Conservation (phyloP, 2,113 vertebrate genomes). For the Thunnus maccoyii region DNA sequence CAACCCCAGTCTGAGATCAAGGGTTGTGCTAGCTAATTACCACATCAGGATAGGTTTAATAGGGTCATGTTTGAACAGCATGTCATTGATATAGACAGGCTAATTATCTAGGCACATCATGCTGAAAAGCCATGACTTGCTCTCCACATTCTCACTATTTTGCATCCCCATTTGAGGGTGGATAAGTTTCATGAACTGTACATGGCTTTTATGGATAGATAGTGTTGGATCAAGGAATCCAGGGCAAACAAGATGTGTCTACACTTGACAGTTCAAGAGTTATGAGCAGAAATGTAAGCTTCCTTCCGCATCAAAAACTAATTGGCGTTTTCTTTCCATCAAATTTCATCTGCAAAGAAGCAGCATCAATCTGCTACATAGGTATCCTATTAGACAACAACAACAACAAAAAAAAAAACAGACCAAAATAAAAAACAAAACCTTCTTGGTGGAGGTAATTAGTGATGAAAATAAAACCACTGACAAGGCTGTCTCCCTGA, state of each 20-base stretch:
- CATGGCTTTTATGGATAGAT: no score
- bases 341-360: background rate
- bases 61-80: conserved; percentile 44
- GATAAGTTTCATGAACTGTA: background rate
- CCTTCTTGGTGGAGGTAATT: background rate
- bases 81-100: conserved; percentile 38
- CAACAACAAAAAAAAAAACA: background rate
- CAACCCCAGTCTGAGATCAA: conserved; percentile 61
- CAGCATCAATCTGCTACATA: background rate
- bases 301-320: background rate
- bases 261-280: background rate
- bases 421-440: background rate
- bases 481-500: background rate
- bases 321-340: background rate
- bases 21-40: conserved; percentile 64
- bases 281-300: background rate
- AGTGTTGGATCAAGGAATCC: background rate
- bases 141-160: background rate
- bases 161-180: background rate
- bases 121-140: conserved; percentile 4
- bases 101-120: conserved; percentile 41
- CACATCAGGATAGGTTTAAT: conserved; percentile 44
- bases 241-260: background rate
- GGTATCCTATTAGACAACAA: background rate
- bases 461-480: conserved; percentile 4